phyloP scores from a whole-genome alignment of 2,797 vertebrate genomes.

The Odontamblyopus lacepedii region DNA sequence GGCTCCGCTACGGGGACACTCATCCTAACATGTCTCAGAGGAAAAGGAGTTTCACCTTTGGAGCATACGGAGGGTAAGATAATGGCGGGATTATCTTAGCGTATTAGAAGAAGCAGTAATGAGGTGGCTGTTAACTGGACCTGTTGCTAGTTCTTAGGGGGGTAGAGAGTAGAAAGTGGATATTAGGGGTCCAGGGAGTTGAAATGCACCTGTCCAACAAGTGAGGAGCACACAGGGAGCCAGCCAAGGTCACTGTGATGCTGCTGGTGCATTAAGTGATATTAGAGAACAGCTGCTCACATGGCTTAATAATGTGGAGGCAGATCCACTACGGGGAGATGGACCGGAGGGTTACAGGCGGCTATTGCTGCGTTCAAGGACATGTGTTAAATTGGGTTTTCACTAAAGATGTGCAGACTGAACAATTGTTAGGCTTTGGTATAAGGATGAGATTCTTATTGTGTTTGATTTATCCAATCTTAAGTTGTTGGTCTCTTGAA shows the following conservation, averaged over 20 bases:
- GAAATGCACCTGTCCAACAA: slow-evolving; percentile 33
- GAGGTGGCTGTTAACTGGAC: slow-evolving; percentile 15
- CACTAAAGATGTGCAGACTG: neutral
- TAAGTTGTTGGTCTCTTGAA: neutral
- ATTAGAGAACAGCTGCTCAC: slow-evolving; percentile 7
- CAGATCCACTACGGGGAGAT: neutral
- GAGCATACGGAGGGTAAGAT: slow-evolving; percentile 81
- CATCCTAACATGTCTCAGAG: slow-evolving; percentile 74
- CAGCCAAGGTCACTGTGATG: slow-evolving; percentile 37
- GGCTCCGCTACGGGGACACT: slow-evolving; percentile 20
- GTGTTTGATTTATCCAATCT: neutral
- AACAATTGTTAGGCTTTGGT: no score
- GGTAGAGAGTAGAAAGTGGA: slow-evolving; percentile 15
- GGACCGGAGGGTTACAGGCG: neutral
- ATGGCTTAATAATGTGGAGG: slow-evolving; percentile 18
- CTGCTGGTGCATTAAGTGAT: slow-evolving; percentile 9
- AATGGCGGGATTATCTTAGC: slow-evolving; percentile 18
- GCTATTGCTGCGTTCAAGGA: slow-evolving; percentile 2
- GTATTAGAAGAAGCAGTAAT: slow-evolving; percentile 8
- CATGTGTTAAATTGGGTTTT: neutral
- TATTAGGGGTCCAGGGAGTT: slow-evolving; percentile 32
- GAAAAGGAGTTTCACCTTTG: slow-evolving; percentile 80
- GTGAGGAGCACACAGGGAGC: slow-evolving; percentile 12
- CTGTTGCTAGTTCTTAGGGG: slow-evolving; percentile 45
- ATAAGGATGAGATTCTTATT: neutral